These are phyloP conservation scores for Meriones unguiculatus DNA, from an alignment of 2,113 vertebrate genomes.

Conservation along the genomic window DNA sequence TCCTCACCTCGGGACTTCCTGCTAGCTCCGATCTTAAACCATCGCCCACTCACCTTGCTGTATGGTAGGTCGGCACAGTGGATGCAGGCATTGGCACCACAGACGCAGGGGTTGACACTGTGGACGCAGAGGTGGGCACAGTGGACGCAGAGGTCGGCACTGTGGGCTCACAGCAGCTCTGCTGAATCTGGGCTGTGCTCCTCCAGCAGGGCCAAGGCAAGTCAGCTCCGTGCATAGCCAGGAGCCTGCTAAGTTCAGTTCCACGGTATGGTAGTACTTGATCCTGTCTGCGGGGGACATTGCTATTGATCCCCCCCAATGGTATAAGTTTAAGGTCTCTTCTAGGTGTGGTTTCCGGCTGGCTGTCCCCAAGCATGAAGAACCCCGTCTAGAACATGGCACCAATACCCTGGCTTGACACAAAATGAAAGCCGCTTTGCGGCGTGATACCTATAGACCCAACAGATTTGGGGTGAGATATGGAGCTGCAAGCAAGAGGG, in stretches of 20 bases:
- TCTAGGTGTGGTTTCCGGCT: accelerated
- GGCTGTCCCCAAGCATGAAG: background rate
- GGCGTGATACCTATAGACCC: background rate
- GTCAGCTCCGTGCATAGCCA: background rate
- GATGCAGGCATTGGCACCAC: background rate
- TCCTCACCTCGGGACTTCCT: no score
- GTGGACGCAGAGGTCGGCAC: no score
- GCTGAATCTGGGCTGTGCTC: no score
- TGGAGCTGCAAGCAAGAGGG: background rate
- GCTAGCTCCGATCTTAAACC: background rate
- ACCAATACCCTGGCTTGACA: background rate
- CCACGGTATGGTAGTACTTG: background rate
- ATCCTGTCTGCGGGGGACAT: no score
- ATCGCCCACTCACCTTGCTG: no score
- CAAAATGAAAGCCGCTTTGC: background rate
- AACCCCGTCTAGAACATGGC: background rate
- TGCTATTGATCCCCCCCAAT: accelerated
- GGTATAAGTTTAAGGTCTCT: accelerated
- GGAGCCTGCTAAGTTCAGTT: background rate
- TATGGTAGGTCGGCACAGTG: background rate
- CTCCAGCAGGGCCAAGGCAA: background rate
- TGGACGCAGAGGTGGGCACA: no score
- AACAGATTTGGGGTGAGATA: background rate
- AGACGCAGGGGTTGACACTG: no score
- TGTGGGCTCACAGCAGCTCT: background rate